Evolutionary conservation across 1,140 invertebrate genomes (phyloP), one percentile per base, ranked within the genome.

Genomic region (Amphibalanus amphitrite): DNA sequence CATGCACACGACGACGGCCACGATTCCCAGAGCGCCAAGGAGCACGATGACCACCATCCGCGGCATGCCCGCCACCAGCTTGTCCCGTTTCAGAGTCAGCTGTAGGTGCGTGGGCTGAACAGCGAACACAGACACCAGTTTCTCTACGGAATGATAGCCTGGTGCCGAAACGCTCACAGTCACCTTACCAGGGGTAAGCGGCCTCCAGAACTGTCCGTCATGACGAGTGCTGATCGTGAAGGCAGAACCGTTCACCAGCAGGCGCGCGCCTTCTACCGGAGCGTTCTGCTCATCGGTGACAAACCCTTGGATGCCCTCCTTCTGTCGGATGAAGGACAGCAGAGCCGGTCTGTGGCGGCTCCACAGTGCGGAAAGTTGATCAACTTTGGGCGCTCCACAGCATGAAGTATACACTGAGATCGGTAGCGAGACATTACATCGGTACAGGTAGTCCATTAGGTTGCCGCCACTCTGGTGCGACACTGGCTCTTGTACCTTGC

Each of bases 211-310:
- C 26, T 40, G 29, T 29, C 71, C 71, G 64, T n/a, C 59, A 26
- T 23, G 0, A 29, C 33, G 25, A 28, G n/a, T 68, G 65, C 23
- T 13, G n/a, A 64, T 47, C 17, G 64, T 25, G 29, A 72, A 72
- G 28, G 64, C 59, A 29, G 71, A 69, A 29, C 67, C 67, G 71
- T 72, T 69, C 28, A 72, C 69, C 26, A 28, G 26, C 23, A 72
- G 26, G 0, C 1, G 20, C 0, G 71, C 71, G 10, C 59, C 59
- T 20, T 15, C 65, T 3, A 72, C 28, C 25, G 71, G 71, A 3
- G 71, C 71, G 59, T 26, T 68, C 20, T 23, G 23, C 64, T 65
- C 6, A 23, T 65, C 64, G 3, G 64, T 65, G 10, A 65, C 64
- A 23, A n/a, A 65, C 4, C 65, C 65, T 26, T 67, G 65, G 26